Evolutionary conservation across 2,888 invertebrate species (phyloP).

Genomic region (Drosophila acutilabella): DNA sequence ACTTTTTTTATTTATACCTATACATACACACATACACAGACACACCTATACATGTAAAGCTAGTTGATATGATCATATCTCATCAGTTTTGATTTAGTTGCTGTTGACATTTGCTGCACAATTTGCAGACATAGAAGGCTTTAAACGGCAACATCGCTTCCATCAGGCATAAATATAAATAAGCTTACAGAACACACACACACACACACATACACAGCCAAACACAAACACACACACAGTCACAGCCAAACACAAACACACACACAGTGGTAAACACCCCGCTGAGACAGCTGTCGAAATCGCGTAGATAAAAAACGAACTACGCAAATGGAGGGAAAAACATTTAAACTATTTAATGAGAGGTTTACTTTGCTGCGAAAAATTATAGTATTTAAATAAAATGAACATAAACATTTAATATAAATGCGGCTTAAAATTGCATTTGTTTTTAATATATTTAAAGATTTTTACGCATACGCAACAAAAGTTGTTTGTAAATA

Average conservation of each 20-base stretch:
- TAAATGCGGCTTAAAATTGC: not conserved
- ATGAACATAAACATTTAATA: no score
- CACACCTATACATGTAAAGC: constrained; percentile 3
- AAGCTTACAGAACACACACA: not conserved
- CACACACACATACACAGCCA: constrained; percentile 8
- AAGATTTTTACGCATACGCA: not conserved
- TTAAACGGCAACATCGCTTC: constrained; percentile 9
- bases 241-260: not conserved
- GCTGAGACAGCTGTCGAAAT: constrained; percentile 31
- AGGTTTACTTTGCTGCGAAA: not conserved
- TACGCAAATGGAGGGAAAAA: constrained; percentile 1
- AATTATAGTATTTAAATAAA: no score
- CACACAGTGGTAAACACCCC: not conserved
- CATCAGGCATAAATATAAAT: constrained; percentile 15
- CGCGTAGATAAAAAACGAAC: constrained; percentile 23
- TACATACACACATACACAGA: constrained; percentile 8
- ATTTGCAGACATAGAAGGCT: constrained; percentile 17
- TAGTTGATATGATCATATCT: constrained; percentile 23
- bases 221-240: not conserved
- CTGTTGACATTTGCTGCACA: constrained; percentile 40
- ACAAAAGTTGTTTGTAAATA: not conserved
- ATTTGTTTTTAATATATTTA: not conserved
- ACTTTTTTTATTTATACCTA: constrained; percentile 13
- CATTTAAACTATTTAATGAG: constrained; percentile 4
- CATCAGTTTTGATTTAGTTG: constrained; percentile 56